These are phyloP conservation scores for Jaculus jaculus DNA, from an alignment of 2,113 vertebrate species.

Conservation along the genomic window DNA sequence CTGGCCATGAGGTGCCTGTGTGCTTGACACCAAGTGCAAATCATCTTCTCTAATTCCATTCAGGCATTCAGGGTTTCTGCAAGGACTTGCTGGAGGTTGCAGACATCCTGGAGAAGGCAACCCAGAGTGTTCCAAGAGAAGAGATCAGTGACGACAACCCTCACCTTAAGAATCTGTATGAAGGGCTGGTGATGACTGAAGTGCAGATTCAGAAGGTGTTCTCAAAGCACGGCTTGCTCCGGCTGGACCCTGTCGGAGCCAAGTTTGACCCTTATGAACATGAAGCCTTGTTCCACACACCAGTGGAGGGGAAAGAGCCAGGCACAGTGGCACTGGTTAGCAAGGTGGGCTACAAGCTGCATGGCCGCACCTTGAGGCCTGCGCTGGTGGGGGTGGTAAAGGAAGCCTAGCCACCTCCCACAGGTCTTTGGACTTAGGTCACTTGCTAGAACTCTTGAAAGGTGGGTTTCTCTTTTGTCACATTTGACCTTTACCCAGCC, in stretches of 20 bases:
- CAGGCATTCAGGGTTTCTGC: constrained; percentile 98
- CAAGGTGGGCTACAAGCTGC: constrained; percentile 97
- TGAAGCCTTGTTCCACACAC: constrained; percentile 94
- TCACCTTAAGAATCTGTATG: constrained; percentile 96
- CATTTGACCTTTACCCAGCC: constrained; percentile 39
- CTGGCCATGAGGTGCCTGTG: accelerated
- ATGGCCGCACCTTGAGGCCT: constrained; percentile 95
- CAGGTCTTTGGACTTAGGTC: accelerated
- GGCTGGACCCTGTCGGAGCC: constrained; percentile 91
- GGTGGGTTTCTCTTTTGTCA: constrained; percentile 36
- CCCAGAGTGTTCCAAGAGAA: constrained; percentile 93
- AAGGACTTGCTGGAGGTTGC: constrained; percentile 98
- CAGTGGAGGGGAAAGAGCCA: constrained; percentile 91
- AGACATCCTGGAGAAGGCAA: constrained; percentile 97
- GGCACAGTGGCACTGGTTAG: constrained; percentile 93
- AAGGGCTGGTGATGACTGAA: constrained; percentile 96
- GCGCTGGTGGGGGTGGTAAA: constrained; percentile 97
- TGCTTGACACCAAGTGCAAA: accelerated
- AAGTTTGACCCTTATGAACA: constrained; percentile 98
- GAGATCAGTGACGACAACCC: constrained; percentile 92
- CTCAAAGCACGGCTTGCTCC: constrained; percentile 93
- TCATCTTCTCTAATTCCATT: background rate
- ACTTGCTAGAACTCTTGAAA: constrained; percentile 47
- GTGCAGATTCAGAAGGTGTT: constrained; percentile 98
- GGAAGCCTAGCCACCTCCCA: constrained; percentile 81